Conservation (phyloP, 1,140 invertebrate species). For the Drosophila hydei region DNA sequence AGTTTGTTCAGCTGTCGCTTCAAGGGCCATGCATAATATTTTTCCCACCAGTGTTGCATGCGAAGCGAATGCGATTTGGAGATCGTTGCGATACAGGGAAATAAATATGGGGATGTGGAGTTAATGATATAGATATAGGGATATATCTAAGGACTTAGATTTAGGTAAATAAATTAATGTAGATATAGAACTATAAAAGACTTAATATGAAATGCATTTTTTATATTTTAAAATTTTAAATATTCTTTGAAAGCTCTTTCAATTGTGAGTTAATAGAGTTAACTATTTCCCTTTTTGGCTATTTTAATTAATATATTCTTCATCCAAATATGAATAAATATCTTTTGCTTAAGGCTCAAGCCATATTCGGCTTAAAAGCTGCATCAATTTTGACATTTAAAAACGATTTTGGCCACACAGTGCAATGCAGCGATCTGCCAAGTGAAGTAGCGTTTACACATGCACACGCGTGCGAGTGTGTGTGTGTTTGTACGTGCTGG, state of each 20-base stretch:
- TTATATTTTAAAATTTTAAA: no score
- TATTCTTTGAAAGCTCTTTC: no score
- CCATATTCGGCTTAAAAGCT: constrained; percentile 2
- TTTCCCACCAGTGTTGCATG: not conserved
- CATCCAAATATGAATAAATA: constrained; percentile 9
- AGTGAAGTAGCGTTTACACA: constrained; percentile 8
- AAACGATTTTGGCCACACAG: constrained; percentile 33
- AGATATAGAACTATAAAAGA: no score
- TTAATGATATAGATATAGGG: no score
- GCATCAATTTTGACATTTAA: constrained; percentile 1
- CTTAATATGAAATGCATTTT: no score
- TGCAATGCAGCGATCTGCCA: not conserved
- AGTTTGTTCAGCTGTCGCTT: not conserved
- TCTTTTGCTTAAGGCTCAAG: not conserved
- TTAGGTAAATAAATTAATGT: no score
- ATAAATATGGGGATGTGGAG: no score
- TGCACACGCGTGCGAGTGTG: not conserved
- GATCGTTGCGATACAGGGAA: not conserved
- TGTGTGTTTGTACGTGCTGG: constrained; percentile 27
- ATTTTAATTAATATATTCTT: not conserved
- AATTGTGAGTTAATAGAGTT: not conserved
- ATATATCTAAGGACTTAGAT: no score
- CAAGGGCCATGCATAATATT: not conserved
- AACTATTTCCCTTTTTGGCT: not conserved
- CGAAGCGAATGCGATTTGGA: not conserved